Evolutionary conservation across 2,888 invertebrate species (phyloP).

Genomic region (Xiphydria camelus): DNA sequence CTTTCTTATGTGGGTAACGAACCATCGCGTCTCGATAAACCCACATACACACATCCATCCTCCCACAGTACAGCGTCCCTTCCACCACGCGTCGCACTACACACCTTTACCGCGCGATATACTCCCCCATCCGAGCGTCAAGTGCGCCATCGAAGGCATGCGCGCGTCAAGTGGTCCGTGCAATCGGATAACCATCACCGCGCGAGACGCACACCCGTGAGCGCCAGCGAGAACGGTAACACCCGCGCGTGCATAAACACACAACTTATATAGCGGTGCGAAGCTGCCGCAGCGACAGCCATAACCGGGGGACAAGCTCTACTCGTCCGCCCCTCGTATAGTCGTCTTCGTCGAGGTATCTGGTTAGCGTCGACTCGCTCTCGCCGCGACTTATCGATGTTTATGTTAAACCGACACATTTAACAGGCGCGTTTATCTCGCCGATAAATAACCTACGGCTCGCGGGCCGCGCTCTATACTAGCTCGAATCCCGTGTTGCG

Average conservation of each 20-base stretch:
- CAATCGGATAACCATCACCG: slow-evolving; percentile 14
- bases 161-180: slow-evolving; percentile 24
- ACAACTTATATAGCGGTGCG: background rate
- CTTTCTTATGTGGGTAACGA: too few species aligned
- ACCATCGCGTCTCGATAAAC: too few species aligned
- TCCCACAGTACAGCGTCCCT: too few species aligned
- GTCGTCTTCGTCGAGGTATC: slow-evolving; percentile 27
- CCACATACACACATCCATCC: too few species aligned
- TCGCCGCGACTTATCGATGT: slow-evolving; percentile 50
- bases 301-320: background rate
- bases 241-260: background rate
- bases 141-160: slow-evolving; percentile 7
- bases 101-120: slow-evolving; percentile 1
- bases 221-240: too few species aligned
- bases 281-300: background rate
- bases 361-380: slow-evolving; percentile 44
- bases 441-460: slow-evolving; percentile 45
- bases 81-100: too few species aligned
- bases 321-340: background rate
- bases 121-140: background rate
- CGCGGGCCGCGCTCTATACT: background rate
- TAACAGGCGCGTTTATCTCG: slow-evolving; percentile 49
- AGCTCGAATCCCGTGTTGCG: slow-evolving; percentile 1
- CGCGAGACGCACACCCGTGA: too few species aligned
- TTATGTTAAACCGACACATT: slow-evolving; percentile 51